phyloP scores from a whole-genome alignment of 2,888 invertebrate species.

The Perdita meconis region DNA sequence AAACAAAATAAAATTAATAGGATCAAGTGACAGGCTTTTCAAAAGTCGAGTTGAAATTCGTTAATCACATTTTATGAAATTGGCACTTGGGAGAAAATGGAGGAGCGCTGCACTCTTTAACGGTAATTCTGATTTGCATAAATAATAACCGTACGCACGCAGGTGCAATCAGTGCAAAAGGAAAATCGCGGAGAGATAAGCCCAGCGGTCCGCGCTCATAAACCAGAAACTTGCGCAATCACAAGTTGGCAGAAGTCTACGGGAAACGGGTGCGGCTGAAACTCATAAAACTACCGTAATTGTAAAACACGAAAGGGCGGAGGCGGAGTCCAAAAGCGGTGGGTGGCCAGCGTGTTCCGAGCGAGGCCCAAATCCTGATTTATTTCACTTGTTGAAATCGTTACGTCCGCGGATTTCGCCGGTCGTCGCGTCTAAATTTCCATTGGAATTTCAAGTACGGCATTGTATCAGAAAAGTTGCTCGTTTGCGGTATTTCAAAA shows the following conservation, averaged over 20 bases:
- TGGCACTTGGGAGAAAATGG: not conserved
- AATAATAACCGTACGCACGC: constrained; percentile 41
- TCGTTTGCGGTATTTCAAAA: not conserved
- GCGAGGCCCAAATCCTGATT: constrained; percentile 65
- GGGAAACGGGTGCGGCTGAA: constrained; percentile 72
- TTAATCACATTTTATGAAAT: not conserved
- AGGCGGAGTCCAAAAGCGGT: constrained; percentile 58
- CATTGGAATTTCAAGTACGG: constrained; percentile 3
- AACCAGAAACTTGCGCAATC: constrained; percentile 82
- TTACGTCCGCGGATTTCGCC: constrained; percentile 20
- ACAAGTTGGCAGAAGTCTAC: constrained; percentile 80
- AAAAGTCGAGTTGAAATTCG: not conserved
- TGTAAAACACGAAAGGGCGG: constrained; percentile 79
- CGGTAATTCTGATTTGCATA: constrained; percentile 29
- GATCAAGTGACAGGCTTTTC: not conserved
- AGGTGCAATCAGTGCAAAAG: constrained; percentile 66
- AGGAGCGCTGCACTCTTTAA: not conserved
- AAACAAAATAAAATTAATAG: too few relatives aligned
- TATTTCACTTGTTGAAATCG: constrained; percentile 77
- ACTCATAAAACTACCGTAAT: constrained; percentile 82
- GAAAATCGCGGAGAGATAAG: constrained; percentile 76
- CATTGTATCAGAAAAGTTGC: not conserved
- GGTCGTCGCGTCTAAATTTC: not conserved
- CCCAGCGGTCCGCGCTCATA: constrained; percentile 76
- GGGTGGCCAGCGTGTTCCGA: constrained; percentile 61